A percentile compares a stretch with the other conserved stretches of the same genome.
Conservation (phyloP, 2,113 vertebrate species). For the Chionis minor region DNA sequence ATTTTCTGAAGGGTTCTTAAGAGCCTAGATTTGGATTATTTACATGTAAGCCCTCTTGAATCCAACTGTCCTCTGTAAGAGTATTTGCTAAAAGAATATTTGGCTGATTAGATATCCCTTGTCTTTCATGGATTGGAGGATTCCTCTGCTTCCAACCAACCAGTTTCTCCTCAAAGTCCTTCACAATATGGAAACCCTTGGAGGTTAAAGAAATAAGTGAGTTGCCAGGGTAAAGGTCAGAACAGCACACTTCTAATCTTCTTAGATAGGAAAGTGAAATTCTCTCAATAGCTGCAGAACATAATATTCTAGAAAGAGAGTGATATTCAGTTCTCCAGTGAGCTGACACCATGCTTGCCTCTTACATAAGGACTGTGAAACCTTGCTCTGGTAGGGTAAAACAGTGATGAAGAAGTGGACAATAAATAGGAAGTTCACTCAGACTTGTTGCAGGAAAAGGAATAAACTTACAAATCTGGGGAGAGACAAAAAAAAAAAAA, state of each 20-base stretch:
- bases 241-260: slow-evolving; percentile 13
- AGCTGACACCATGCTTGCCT: not conserved
- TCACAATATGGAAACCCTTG: not conserved
- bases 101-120: not conserved
- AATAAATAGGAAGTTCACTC: not conserved
- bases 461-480: not conserved
- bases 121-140: not conserved
- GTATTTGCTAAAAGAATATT: not conserved
- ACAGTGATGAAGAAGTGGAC: not conserved
- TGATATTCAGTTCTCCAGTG: not conserved
- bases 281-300: slow-evolving; percentile 12
- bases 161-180: not conserved
- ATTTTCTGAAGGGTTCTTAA: not conserved
- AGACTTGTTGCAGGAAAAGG: not conserved
- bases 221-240: slow-evolving; percentile 17
- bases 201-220: not conserved
- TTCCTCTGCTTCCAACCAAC: not conserved
- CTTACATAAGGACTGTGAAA: not conserved
- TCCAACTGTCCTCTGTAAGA: not conserved
- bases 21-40: not conserved
- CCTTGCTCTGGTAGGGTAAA: not conserved
- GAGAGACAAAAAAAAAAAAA: too few relatives aligned
- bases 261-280: slow-evolving; percentile 22
- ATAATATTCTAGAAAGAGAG: not conserved
- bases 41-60: not conserved